These are phyloP conservation scores for Empis stercorea DNA, from an alignment of 2,888 invertebrate species.

Conservation along the genomic window DNA sequence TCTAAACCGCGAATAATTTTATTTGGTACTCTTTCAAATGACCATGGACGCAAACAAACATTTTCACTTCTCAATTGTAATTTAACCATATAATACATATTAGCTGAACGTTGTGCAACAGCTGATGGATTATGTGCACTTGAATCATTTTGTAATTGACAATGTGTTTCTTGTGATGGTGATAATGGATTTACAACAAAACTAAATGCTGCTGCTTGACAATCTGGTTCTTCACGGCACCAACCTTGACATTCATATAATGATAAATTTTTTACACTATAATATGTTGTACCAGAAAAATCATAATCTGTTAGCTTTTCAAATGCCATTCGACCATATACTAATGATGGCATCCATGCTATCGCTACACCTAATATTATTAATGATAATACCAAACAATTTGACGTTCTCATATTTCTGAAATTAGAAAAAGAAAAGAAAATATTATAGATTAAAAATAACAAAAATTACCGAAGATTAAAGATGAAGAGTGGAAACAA, in stretches of 20 bases:
- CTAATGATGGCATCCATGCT: conserved; percentile 11
- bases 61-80: conserved; percentile 75
- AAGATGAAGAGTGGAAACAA: too few relatives aligned
- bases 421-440: background rate
- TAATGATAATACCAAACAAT: background rate
- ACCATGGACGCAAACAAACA: conserved; percentile 82
- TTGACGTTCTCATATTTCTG: background rate
- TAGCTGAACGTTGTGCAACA: conserved; percentile 68
- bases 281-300: conserved; percentile 82
- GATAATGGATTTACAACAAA: conserved; percentile 86
- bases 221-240: conserved; percentile 86
- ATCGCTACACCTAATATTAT: background rate
- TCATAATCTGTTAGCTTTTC: conserved; percentile 88
- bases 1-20: conserved; percentile 82
- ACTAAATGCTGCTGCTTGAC: conserved; percentile 85
- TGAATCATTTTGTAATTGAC: conserved; percentile 84
- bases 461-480: background rate
- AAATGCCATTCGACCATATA: conserved; percentile 72
- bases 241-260: conserved; percentile 90
- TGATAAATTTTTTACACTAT: conserved; percentile 81
- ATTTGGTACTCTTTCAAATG: conserved; percentile 86
- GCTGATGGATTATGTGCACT: conserved; percentile 81
- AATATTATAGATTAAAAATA: background rate
- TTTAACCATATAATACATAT: conserved; percentile 93
- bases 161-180: conserved; percentile 82